Conservation (phyloP, 2,113 vertebrate species). For the Heptranchias perlo region DNA sequence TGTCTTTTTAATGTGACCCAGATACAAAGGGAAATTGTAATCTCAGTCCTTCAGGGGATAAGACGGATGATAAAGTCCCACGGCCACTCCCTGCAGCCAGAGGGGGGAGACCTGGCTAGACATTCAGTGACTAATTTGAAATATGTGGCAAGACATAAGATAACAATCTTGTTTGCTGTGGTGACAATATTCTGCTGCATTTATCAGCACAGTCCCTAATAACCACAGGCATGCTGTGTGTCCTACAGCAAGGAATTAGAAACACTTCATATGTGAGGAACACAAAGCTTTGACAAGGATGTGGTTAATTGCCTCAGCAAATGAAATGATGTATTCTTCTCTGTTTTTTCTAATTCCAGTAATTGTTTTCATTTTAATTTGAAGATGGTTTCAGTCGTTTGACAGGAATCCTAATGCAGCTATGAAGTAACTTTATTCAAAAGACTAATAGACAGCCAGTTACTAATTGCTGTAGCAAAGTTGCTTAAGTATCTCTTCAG, state of each 20-base stretch:
- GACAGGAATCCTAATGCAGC: slow-evolving; percentile 76
- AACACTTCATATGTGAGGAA: slow-evolving; percentile 46
- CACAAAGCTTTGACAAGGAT: slow-evolving; percentile 60
- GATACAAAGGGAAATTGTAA: not conserved
- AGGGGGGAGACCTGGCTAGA: slow-evolving; percentile 74
- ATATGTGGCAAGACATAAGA: slow-evolving; percentile 65
- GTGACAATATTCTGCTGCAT: slow-evolving; percentile 69
- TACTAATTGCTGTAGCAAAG: slow-evolving; percentile 71
- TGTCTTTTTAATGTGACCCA: not conserved
- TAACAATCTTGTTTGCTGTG: slow-evolving; percentile 62
- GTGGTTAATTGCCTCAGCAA: slow-evolving; percentile 71
- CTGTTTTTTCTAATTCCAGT: slow-evolving; percentile 67
- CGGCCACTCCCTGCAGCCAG: slow-evolving; percentile 58
- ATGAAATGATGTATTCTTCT: slow-evolving; percentile 66
- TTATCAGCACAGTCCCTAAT: slow-evolving; percentile 65
- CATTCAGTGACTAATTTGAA: slow-evolving; percentile 72
- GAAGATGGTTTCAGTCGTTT: slow-evolving; percentile 68
- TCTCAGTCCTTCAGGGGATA: not conserved
- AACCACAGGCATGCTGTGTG: slow-evolving; percentile 69
- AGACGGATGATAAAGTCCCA: slow-evolving; percentile 35
- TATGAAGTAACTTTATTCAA: slow-evolving; percentile 72
- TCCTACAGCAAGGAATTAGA: slow-evolving; percentile 67
- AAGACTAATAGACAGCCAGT: slow-evolving; percentile 68
- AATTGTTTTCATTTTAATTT: slow-evolving; percentile 66
- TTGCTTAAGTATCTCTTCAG: slow-evolving; percentile 67